Evolutionary conservation across 2,888 invertebrate species (phyloP).

Genomic region (Thera britannica): DNA sequence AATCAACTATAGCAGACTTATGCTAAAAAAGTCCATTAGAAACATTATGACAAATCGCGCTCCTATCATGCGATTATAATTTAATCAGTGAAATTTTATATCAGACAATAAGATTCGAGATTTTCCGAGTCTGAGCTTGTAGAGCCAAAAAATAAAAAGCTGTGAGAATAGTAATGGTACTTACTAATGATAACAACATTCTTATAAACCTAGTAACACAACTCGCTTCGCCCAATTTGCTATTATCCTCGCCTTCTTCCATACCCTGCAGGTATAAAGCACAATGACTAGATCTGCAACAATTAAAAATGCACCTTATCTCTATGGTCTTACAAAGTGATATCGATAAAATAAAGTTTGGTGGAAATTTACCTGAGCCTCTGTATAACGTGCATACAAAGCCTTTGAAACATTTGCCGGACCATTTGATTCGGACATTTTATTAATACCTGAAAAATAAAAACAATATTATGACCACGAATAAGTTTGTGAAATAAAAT

Average conservation of each 20-base stretch:
- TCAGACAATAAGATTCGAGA: no score
- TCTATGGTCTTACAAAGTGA: constrained; percentile 9
- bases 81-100: no score
- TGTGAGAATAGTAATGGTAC: constrained; percentile 48
- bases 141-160: neutral
- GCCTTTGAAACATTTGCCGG: constrained; percentile 97
- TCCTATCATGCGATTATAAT: no score
- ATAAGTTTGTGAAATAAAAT: neutral
- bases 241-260: constrained; percentile 82
- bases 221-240: constrained; percentile 90
- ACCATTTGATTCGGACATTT: constrained; percentile 99
- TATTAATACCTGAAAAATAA: constrained; percentile 89
- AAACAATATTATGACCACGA: neutral
- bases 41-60: no score
- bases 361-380: constrained; percentile 87
- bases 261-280: constrained; percentile 86
- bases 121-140: neutral
- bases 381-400: constrained; percentile 97
- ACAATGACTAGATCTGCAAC: constrained; percentile 86
- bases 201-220: constrained; percentile 97
- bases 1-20: no score
- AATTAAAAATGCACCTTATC: constrained; percentile 51
- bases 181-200: constrained; percentile 92
- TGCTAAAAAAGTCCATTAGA: no score
- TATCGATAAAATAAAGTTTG: constrained; percentile 3